phyloP scores from a whole-genome alignment of 2,888 invertebrate species.

The Ferdinandea cuprea region DNA sequence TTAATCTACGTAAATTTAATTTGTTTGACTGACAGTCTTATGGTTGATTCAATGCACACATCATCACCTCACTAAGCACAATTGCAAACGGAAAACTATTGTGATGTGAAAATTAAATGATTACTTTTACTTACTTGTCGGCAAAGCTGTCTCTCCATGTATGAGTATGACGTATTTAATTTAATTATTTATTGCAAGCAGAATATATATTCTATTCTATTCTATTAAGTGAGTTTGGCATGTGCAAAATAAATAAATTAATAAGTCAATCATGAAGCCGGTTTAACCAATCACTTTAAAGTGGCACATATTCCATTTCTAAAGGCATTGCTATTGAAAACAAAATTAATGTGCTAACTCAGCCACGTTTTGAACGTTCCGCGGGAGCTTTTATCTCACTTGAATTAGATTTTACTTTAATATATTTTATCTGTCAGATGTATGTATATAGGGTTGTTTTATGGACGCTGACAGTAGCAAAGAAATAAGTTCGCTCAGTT shows the following conservation, averaged over 20 bases:
- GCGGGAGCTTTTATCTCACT: slow-evolving; percentile 32
- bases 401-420: slow-evolving; percentile 1
- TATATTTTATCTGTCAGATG: not conserved
- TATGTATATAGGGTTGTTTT: not conserved
- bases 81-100: slow-evolving; percentile 9
- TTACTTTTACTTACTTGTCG: slow-evolving; percentile 24
- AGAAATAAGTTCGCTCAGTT: slow-evolving; percentile 5
- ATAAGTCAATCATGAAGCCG: not conserved
- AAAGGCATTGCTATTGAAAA: slow-evolving; percentile 9
- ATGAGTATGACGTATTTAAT: slow-evolving; percentile 15
- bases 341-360: not conserved
- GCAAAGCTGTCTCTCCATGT: slow-evolving; percentile 10
- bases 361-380: not conserved
- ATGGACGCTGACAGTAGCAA: slow-evolving; percentile 2
- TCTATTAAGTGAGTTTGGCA: slow-evolving; percentile 12
- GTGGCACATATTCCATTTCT: slow-evolving; percentile 17
- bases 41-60: not conserved
- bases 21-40: not conserved
- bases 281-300: not conserved
- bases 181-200: not conserved
- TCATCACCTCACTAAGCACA: not conserved
- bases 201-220: too few species aligned
- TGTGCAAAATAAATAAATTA: slow-evolving; percentile 13
- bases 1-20: too few species aligned
- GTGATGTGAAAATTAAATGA: slow-evolving; percentile 44